phyloP scores from a whole-genome alignment of 1,140 invertebrate species.

The Drosophila kurseongensis region DNA sequence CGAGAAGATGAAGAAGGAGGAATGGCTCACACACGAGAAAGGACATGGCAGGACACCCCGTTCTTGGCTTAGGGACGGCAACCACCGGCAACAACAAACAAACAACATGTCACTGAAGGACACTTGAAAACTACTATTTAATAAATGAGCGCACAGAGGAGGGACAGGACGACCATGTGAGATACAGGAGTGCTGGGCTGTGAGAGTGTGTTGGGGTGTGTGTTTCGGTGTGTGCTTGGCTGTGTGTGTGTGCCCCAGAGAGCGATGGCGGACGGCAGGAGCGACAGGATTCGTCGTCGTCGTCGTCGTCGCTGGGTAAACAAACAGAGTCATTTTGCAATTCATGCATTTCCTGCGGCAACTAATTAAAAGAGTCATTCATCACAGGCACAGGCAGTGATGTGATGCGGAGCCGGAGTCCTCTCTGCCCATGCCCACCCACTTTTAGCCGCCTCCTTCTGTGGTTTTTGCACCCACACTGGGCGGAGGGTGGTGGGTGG shows the following conservation, averaged over 20 bases:
- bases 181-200: constrained; percentile 25
- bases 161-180: constrained; percentile 43
- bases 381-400: constrained; percentile 80
- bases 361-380: constrained; percentile 85
- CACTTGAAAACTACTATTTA: constrained; percentile 84
- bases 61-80: constrained; percentile 49
- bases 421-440: neutral
- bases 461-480: constrained; percentile 39
- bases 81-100: constrained; percentile 61
- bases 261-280: constrained; percentile 13
- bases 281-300: constrained; percentile 47
- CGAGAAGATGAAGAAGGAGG: constrained; percentile 49
- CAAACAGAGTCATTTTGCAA: constrained; percentile 84
- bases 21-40: constrained; percentile 53
- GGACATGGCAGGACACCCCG: constrained; percentile 50
- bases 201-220: constrained; percentile 11
- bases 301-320: constrained; percentile 70
- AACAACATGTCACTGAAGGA: constrained; percentile 82
- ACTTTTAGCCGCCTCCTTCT: constrained; percentile 19
- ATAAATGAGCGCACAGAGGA: constrained; percentile 81
- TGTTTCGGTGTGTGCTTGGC: neutral
- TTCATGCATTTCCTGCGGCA: constrained; percentile 84
- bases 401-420: constrained; percentile 56
- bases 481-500: constrained; percentile 1
- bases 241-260: constrained; percentile 35